Evolutionary conservation across 2,113 vertebrate genomes (phyloP).

Genomic region (Hepsetus odoe): DNA sequence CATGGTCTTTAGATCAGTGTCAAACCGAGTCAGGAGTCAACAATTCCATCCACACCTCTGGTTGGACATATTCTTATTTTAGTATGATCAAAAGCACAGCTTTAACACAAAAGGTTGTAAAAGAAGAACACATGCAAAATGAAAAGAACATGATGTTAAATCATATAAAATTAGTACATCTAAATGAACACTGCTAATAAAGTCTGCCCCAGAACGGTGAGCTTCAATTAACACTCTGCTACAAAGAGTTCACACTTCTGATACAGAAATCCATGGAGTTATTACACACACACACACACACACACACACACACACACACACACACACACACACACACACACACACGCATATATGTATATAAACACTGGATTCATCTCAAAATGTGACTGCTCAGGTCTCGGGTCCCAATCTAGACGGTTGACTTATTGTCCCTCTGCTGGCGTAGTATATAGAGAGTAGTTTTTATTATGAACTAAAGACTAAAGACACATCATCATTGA

Average conservation of each 20-base stretch:
- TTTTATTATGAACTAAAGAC: background rate
- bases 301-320: background rate
- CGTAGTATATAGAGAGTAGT: background rate
- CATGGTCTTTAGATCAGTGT: no score
- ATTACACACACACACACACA: background rate
- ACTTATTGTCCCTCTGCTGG: no score
- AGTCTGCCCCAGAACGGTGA: conserved; percentile 22
- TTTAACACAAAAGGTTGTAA: no score
- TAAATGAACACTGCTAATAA: background rate
- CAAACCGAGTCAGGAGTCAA: no score
- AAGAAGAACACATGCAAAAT: background rate
- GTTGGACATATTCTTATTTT: no score
- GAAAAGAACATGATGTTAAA: background rate
- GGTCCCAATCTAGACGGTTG: background rate
- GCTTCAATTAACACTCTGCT: conserved; percentile 49
- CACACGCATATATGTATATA: no score
- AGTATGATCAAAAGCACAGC: no score
- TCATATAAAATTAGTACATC: background rate
- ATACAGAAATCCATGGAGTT: conserved; percentile 52
- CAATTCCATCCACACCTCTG: no score
- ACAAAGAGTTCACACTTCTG: conserved; percentile 56
- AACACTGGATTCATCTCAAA: background rate
- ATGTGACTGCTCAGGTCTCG: no score
- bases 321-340: background rate
- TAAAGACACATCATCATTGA: background rate